Evolutionary conservation across 2,797 vertebrate genomes (phyloP), one percentile per base, ranked within the genome.

Genomic region (Bradypodion ventrale): DNA sequence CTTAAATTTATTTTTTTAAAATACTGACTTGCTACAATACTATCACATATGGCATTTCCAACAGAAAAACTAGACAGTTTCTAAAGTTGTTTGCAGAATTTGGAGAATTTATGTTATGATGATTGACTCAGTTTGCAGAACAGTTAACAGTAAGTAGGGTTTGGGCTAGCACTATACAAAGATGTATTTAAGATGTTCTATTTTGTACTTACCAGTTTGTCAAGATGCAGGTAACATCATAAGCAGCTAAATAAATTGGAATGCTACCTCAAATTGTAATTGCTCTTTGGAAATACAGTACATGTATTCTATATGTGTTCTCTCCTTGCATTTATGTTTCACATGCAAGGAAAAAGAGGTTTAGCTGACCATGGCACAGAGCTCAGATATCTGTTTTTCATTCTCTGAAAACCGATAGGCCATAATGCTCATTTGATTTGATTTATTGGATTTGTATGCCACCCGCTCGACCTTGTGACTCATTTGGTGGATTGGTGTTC

Each of bases 191-290:
- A 60, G 82, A 70, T 70, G 40, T 25, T 60, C 75, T 62, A 6
- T 78, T 84, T 72, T 84, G 83, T 78, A 46, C 23, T 75, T 65
- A 75, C 16, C n/a, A 72, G 29, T 70, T 75, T 81, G 32, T 81
- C 42, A 46, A 68, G 27, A 62, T 52, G 81, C 25, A 35, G n/a
- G 49, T 76, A 81, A 81, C 46, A 40, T 66, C 35, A 70, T 25
- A 81, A 69, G 29, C 42, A 70, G 32, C 65, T 76, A 77, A 85
- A 82, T 82, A 81, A 85, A 85, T 72, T 62, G 32, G 65, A 85
- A 37, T 46, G 32, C 65, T 76, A 82, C 42, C 73, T 81, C 73
- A 68, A 40, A 32, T 46, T 81, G 40, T 80, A 69, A n/a, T 85
- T 27, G 49, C 63, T 85, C 73, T 85, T 85, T 80, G 78, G 63